These are phyloP conservation scores for Pelmatolapia mariae DNA, from an alignment of 2,113 vertebrate species.

Conservation along the genomic window DNA sequence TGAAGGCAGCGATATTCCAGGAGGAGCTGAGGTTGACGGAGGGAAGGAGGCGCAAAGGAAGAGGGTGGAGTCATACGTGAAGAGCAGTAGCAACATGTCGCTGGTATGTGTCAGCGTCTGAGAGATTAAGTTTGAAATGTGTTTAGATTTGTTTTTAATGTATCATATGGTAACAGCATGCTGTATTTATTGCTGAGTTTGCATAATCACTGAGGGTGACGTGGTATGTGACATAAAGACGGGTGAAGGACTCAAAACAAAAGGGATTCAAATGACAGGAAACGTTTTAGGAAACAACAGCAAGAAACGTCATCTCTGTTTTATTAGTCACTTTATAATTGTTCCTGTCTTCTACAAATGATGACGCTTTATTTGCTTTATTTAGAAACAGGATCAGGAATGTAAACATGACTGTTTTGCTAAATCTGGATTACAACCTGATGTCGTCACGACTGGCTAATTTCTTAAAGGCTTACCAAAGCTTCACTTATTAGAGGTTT, in stretches of 20 bases:
- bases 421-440: background rate
- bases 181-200: background rate
- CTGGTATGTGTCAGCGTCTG: slow-evolving; percentile 41
- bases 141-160: background rate
- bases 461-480: background rate
- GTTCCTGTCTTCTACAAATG: background rate
- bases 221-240: background rate
- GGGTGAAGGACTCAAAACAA: background rate
- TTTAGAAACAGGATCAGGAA: background rate
- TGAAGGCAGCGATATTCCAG: background rate
- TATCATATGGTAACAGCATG: background rate
- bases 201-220: background rate
- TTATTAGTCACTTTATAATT: background rate
- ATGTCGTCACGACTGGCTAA: background rate
- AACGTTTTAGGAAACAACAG: background rate
- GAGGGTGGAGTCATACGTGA: slow-evolving; percentile 54
- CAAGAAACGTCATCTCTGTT: background rate
- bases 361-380: background rate
- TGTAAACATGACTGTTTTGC: background rate
- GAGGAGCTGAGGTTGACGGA: background rate
- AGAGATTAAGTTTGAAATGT: background rate
- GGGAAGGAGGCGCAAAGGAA: slow-evolving; percentile 43
- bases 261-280: background rate
- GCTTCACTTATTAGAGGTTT: background rate
- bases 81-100: slow-evolving; percentile 68